A percentile compares a stretch with the other conserved stretches of the same genome.
These are phyloP conservation scores for Acrobasis repandana DNA, from an alignment of 2,888 invertebrate genomes.

Conservation along the genomic window DNA sequence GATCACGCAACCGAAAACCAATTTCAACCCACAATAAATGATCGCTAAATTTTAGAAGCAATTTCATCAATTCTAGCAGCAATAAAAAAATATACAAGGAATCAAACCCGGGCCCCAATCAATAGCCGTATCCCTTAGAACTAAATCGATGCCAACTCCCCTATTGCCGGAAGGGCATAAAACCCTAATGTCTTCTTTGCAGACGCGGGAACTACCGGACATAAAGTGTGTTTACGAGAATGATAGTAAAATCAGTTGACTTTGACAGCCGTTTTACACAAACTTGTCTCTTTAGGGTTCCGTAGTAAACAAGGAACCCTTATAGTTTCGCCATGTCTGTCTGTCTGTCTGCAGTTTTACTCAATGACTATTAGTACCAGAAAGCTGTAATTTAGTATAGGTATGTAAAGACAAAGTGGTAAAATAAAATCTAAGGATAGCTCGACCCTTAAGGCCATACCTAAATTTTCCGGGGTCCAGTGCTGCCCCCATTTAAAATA, in stretches of 20 bases:
- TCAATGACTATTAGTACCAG: too few species aligned
- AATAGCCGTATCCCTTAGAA: constrained; percentile 21
- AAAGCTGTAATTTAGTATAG: too few species aligned
- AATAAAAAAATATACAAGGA: constrained; percentile 10
- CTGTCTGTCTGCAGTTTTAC: too few species aligned
- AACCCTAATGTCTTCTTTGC: constrained; percentile 26
- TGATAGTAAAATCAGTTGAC: background rate
- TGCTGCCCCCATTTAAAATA: too few species aligned
- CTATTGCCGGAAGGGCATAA: constrained; percentile 24
- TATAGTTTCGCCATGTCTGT: too few species aligned
- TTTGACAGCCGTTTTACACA: background rate
- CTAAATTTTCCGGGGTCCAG: too few species aligned
- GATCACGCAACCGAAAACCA: background rate
- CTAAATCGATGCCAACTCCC: constrained; percentile 20
- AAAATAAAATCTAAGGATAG: too few species aligned
- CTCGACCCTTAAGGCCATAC: too few species aligned
- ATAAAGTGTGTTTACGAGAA: constrained; percentile 12
- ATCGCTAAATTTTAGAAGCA: background rate
- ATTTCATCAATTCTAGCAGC: background rate
- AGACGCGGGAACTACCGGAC: constrained; percentile 19
- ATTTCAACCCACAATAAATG: background rate
- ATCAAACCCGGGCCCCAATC: constrained; percentile 16
- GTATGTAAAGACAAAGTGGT: too few species aligned
- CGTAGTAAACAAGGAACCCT: too few species aligned
- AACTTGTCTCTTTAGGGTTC: background rate